A percentile compares a stretch with the other conserved stretches of the same genome.
These are phyloP conservation scores for Plecotus auritus DNA, from an alignment of 2,113 vertebrate genomes.

Conservation along the genomic window DNA sequence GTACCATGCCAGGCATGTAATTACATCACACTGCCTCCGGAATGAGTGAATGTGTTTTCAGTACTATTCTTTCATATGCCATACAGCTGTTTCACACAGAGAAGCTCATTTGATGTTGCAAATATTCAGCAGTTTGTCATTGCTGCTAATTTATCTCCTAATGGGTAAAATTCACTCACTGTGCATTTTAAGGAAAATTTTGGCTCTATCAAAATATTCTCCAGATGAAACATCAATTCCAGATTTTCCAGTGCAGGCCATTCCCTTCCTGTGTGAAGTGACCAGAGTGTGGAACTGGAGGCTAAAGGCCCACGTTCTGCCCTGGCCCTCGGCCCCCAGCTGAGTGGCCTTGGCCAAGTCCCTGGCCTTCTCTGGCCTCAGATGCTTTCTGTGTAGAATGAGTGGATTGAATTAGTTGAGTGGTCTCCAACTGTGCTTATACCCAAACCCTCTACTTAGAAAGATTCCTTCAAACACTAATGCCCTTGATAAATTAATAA, in stretches of 20 bases:
- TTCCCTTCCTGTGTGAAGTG: neutral
- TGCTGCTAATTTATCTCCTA: constrained; percentile 50
- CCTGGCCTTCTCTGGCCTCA: neutral
- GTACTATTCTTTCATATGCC: neutral
- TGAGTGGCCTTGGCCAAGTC: neutral
- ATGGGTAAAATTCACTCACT: constrained; percentile 47
- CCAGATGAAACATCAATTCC: neutral
- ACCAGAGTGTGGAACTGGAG: neutral
- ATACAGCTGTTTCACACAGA: constrained; percentile 41
- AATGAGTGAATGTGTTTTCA: neutral
- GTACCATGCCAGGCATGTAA: neutral
- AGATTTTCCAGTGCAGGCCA: neutral
- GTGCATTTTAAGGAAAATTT: constrained; percentile 50
- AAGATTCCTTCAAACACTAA: neutral
- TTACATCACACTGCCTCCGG: neutral
- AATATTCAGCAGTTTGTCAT: constrained; percentile 47
- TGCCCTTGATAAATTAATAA: neutral
- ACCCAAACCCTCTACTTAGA: neutral
- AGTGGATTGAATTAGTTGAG: neutral
- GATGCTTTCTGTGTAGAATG: neutral
- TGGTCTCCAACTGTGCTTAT: neutral
- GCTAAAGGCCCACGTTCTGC: neutral
- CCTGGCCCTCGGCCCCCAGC: neutral
- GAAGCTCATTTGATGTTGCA: constrained; percentile 41
- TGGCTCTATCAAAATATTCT: constrained; percentile 31